Evolutionary conservation across 2,888 invertebrate species (phyloP), one percentile per base, ranked within the genome.

Genomic region (Paralinhomoeus sp.): DNA sequence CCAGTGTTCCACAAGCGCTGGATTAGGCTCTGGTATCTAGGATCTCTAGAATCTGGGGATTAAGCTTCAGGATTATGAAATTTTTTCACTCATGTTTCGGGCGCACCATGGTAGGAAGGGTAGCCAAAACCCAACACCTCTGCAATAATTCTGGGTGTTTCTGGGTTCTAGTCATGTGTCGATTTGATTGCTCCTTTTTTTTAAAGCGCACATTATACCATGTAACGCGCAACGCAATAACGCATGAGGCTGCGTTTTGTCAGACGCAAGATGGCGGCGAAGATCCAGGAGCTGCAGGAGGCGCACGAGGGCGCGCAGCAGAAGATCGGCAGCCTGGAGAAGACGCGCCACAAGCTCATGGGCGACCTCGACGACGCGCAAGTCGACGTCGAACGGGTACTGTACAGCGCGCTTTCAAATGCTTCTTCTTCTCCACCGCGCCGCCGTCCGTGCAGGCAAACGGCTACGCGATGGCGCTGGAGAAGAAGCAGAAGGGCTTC

Each of bases 401-500:
- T 48, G 47, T 27, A 27, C 40, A 21, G 23, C 24, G 13, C 75
- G 7, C 31, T 31, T 31, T 31, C 9, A 31, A 31, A 12, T 31
- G 31, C 7, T 31, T 31, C 15, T 31, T 15, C 7, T 31, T 31
- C 31, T 9, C 31, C 31, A 31, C 15, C 15, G 31, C 31, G 7
- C 9, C 31, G 15, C 15, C 31, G n/a, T n/a, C n/a, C n/a, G n/a
- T 20, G n/a, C 39, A 21, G 15, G 57, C 57, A 49, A 57, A 57
- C 49, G 50, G 47, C 45, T 53, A 50, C 47, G 87, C 91, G 67
- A 81, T 61, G 47, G 57, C 87, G 53, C 81, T 93, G 62, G 93
- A 97, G 71, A 97, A 97, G 84, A 93, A 89, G 71, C 93, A 93
- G 73, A 89, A 91, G 73, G 20, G 84, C 57, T 97, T 97, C 75